These are phyloP conservation scores for Pagrus major DNA, from an alignment of 2,113 vertebrate species.

Conservation along the genomic window DNA sequence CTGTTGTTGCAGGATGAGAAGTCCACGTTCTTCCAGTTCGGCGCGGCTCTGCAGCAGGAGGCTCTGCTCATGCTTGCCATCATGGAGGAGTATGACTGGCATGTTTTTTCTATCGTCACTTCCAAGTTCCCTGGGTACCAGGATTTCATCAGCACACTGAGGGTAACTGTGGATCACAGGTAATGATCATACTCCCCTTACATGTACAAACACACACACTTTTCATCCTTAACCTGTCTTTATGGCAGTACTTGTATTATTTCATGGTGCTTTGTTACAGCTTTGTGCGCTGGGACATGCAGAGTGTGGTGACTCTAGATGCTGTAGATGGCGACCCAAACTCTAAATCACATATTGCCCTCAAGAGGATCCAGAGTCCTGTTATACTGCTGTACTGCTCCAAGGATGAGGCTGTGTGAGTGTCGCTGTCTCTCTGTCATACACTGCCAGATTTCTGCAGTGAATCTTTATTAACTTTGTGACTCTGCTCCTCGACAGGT, in stretches of 20 bases:
- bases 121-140: slow-evolving; percentile 97
- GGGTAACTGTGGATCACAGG: slow-evolving; percentile 90
- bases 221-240: slow-evolving; percentile 36
- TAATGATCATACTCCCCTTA: slow-evolving; percentile 32
- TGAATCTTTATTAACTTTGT: slow-evolving; percentile 14
- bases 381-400: slow-evolving; percentile 98
- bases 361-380: slow-evolving; percentile 97
- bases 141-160: slow-evolving; percentile 94
- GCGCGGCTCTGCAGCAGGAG: slow-evolving; percentile 97
- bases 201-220: slow-evolving; percentile 10
- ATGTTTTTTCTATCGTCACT: slow-evolving; percentile 96
- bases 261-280: slow-evolving; percentile 82
- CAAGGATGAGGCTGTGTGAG: slow-evolving; percentile 93
- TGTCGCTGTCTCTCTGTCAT: slow-evolving; percentile 23
- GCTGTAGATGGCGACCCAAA: slow-evolving; percentile 93
- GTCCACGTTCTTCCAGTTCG: slow-evolving; percentile 98
- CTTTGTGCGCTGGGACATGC: slow-evolving; percentile 98
- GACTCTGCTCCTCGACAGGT: slow-evolving; percentile 59
- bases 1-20: slow-evolving; percentile 88
- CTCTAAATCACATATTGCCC: slow-evolving; percentile 93
- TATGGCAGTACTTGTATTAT: slow-evolving; percentile 28
- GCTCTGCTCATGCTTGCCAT: slow-evolving; percentile 95
- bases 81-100: slow-evolving; percentile 99
- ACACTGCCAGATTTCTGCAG: slow-evolving; percentile 8
- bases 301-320: slow-evolving; percentile 93